Percentiles rank a stretch among this genome's conserved stretches.
These are phyloP conservation scores for Phalanger gymnotis DNA, from an alignment of 2,797 vertebrate species.

Conservation along the genomic window DNA sequence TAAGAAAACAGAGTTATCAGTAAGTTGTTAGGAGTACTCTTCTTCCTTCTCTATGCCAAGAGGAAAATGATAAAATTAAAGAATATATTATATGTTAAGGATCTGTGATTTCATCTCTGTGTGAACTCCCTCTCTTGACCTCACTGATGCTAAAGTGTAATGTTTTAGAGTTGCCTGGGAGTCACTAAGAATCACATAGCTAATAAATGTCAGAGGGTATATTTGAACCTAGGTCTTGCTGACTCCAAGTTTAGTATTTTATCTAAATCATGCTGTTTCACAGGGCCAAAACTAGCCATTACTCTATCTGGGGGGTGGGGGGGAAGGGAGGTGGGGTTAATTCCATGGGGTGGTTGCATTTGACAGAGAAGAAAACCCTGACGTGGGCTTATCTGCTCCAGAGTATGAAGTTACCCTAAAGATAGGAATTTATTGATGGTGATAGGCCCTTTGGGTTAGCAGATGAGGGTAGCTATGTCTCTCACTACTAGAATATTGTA, in stretches of 20 bases:
- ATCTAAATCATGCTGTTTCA: background rate
- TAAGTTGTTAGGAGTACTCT: background rate
- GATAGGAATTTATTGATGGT: background rate
- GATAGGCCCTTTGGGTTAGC: background rate
- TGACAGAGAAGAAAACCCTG: background rate
- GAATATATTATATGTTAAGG: background rate
- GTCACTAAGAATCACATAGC: background rate
- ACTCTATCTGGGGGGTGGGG: background rate
- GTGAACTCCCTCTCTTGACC: background rate
- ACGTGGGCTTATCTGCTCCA: background rate
- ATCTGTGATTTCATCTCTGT: background rate
- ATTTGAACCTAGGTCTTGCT: background rate
- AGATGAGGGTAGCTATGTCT: background rate
- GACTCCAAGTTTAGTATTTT: background rate
- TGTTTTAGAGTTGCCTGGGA: background rate
- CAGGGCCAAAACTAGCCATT: background rate
- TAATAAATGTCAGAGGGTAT: background rate
- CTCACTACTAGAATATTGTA: background rate
- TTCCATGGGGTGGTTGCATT: background rate
- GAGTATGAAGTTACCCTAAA: background rate
- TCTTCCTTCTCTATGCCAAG: background rate
- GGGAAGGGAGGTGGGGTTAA: background rate
- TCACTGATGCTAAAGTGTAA: background rate
- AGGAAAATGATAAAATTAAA: background rate
- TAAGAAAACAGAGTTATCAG: background rate